Evolutionary conservation across 2,888 invertebrate species (phyloP), one percentile per base, ranked within the genome.

Genomic region (Cantharis nigra): DNA sequence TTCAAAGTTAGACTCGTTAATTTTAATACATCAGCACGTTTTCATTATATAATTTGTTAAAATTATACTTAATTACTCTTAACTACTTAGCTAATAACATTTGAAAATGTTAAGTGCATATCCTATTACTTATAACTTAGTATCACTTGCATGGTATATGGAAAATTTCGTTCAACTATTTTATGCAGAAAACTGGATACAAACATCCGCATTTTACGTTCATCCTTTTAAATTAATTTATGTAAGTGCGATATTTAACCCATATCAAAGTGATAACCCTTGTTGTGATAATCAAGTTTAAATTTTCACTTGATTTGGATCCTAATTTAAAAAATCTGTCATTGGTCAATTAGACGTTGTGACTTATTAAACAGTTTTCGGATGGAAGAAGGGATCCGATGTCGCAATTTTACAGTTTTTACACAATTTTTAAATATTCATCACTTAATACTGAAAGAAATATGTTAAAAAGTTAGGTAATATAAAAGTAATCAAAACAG

Each of bases 1-100:
- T 65, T 72, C 63, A 64, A 30, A 63, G 72, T 72, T 72, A 64
- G 64, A 64, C 63, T 72, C 64, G 63, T 72, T 30, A 72, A 64
- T 63, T 28, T 67, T 67, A 67, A 67, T 67, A 26, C 26, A 67
- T 67, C 26, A 26, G 65, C 26, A 67, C 65, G 65, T 67, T 67
- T 49, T 49, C 20, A 67, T 67, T 67, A 67, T 67, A 67, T 67
- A 67, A 67, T 67, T 67, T 67, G 65, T 67, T 67, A 67, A 49
- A 49, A 49, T 49, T 49, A 49, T 49, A 49, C 49, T 49, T 49
- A 49, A 49, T 49, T 49, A 49, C 49, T 49, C n/a, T 49, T 49
- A 49, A 49, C 49, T 49, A 49, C 49, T 49, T 49, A 49, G 49
- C 49, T 49, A 49, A 49, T 49, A 49, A n/a, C 49, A 49, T 49